Base-by-base conservation (phyloP, 2,888 invertebrate genomes). In the Marasmarcha lunaedactyla region DNA sequence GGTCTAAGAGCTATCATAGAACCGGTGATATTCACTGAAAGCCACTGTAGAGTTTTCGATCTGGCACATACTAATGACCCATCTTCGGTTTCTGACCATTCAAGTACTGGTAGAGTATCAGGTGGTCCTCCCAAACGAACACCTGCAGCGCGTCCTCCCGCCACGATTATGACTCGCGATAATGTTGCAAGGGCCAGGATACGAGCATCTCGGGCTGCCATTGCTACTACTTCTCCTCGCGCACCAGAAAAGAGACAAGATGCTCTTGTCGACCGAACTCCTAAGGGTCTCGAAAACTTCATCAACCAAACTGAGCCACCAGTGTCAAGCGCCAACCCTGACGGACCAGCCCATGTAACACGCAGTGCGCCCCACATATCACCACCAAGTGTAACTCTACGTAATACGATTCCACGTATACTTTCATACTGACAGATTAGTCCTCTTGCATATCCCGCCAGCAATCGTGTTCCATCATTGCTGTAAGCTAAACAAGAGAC, bases 171-270 rank as follows among this genome's bases (percentile, higher is more conserved):
- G 7, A 94, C 92, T 76, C 95, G 95, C 0, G 97, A 95, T 36
- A 98, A 85, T 1, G 98, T 97, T 1, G 97, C 98, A 85, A 98
- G 87, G 1, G 98, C 98, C 40, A 98, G 87, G 42, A 98, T 87
- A 3, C 81, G 67, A 1, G 79, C 76, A 44, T 81, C 78, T 1
- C 72, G 63, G 2, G 83, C 74, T 0, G 68, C 55, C 83, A 81
- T 79, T 0, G 78, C 69, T 1, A 83, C 77, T 0, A 83, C 83
- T 85, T 99, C 99, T 0, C 99, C 99, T 40, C 97, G 89, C 40
- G 97, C 96, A 25, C 98, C 98, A 26, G 98, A 97, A 72, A 99
- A 99, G 11, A 99, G 83, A 66, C 98, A 98, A 39, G 94, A 92
- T 0, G 95, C 93, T 45, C 94, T 92, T 66, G 94, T 94, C 1